A percentile compares a stretch with the other conserved stretches of the same genome.
These are phyloP conservation scores for Mya arenaria DNA, from an alignment of 1,140 invertebrate genomes.

Conservation along the genomic window DNA sequence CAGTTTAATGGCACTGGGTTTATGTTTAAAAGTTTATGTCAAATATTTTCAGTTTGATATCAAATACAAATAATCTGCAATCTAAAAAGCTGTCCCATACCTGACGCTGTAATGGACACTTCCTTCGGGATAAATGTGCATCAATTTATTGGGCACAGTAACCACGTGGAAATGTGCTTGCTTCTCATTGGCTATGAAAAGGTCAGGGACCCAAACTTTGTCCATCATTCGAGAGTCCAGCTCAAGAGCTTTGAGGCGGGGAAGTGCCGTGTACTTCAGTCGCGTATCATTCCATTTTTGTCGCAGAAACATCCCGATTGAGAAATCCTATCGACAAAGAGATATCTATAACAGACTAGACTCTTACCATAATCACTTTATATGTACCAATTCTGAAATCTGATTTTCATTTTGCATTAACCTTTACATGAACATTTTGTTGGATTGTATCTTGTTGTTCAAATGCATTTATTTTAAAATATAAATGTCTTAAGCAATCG, in stretches of 20 bases:
- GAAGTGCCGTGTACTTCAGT: slow-evolving; percentile 56
- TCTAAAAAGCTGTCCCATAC: too few species aligned
- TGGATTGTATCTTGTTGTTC: too few species aligned
- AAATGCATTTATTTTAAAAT: too few species aligned
- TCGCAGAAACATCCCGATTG: slow-evolving; percentile 67
- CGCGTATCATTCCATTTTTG: slow-evolving; percentile 71
- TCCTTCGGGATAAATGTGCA: slow-evolving; percentile 85
- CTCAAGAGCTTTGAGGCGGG: slow-evolving; percentile 59
- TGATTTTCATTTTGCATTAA: too few species aligned
- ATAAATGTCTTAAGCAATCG: too few species aligned
- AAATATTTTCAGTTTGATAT: too few species aligned
- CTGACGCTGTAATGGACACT: slow-evolving; percentile 84
- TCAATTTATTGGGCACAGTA: slow-evolving; percentile 86
- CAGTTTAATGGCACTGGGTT: too few species aligned
- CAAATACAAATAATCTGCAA: too few species aligned
- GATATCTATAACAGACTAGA: too few species aligned
- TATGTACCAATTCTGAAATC: too few species aligned
- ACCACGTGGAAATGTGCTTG: slow-evolving; percentile 79
- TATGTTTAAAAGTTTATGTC: not conserved
- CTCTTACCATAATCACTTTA: too few species aligned
- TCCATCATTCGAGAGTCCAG: slow-evolving; percentile 92
- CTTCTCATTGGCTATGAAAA: slow-evolving; percentile 88
- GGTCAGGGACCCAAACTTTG: slow-evolving; percentile 87
- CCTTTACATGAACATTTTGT: too few species aligned
- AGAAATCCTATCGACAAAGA: slow-evolving; percentile 72